phyloP scores from a whole-genome alignment of 2,888 invertebrate species.

The Metacarcinus magister region DNA sequence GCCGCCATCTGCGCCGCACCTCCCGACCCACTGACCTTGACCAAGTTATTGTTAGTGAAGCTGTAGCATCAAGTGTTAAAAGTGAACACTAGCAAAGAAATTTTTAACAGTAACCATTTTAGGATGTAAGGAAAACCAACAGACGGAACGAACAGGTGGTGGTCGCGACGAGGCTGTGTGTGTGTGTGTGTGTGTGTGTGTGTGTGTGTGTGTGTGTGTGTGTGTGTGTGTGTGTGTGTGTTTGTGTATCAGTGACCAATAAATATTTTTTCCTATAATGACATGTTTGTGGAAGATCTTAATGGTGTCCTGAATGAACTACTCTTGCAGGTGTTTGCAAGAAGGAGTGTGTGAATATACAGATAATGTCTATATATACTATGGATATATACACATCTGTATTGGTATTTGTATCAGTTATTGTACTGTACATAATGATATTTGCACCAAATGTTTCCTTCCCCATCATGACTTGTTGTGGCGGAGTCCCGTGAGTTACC shows the following conservation, averaged over 20 bases:
- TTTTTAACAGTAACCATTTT: neutral
- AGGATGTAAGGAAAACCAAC: neutral
- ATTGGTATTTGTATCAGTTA: constrained; percentile 68
- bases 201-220: constrained; percentile 61
- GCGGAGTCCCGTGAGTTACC: neutral
- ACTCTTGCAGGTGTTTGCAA: constrained; percentile 65
- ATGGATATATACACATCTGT: constrained; percentile 75
- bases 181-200: constrained; percentile 64
- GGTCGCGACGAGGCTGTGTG: constrained; percentile 20
- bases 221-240: constrained; percentile 44
- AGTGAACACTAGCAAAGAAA: neutral
- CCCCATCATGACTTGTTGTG: constrained; percentile 66
- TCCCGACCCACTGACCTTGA: neutral
- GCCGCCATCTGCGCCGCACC: neutral
- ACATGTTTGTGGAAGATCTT: constrained; percentile 37
- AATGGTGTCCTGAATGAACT: constrained; percentile 26
- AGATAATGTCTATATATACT: constrained; percentile 67
- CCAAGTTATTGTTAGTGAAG: neutral
- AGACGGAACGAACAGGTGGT: neutral
- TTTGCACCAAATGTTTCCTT: constrained; percentile 65
- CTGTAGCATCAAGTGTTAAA: neutral
- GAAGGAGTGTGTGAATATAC: constrained; percentile 54
- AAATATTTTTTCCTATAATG: constrained; percentile 41
- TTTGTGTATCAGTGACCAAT: neutral
- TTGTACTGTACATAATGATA: constrained; percentile 63